Conservation (phyloP, 2,888 invertebrate genomes). For the Tenthredo mesomela region DNA sequence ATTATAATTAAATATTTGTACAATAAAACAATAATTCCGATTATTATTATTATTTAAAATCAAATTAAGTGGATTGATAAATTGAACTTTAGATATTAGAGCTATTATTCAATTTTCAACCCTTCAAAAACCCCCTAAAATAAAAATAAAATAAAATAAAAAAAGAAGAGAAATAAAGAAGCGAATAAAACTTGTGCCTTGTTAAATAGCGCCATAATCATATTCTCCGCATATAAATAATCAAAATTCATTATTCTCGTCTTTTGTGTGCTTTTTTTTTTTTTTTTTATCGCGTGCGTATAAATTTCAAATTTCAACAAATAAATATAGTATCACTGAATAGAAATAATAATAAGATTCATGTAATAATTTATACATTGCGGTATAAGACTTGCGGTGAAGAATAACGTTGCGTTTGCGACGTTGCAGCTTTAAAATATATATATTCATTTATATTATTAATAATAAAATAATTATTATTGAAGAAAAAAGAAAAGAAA, state of each 20-base stretch:
- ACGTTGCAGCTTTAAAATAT: conserved; percentile 33
- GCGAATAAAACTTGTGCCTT: conserved; percentile 21
- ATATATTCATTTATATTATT: conserved; percentile 2
- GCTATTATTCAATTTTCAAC: not conserved
- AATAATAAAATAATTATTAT: not conserved
- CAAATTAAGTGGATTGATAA: not conserved
- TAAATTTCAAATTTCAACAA: not conserved
- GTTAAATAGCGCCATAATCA: not conserved
- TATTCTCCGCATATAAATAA: not conserved
- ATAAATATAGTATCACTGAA: not conserved
- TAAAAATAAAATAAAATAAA: not conserved
- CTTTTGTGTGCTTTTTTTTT: conserved; percentile 44
- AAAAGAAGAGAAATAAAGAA: not conserved
- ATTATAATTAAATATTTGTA: conserved; percentile 61
- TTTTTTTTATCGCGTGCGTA: not conserved
- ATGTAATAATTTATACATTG: not conserved
- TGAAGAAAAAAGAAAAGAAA: too few species aligned
- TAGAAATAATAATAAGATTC: not conserved
- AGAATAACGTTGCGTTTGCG: conserved; percentile 15
- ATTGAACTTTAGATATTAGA: not conserved
- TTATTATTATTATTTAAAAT: conserved; percentile 1
- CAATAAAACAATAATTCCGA: conserved; percentile 58
- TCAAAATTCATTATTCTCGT: conserved; percentile 11
- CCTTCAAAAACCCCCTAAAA: not conserved
- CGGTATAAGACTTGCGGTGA: not conserved